phyloP scores from a whole-genome alignment of 2,113 vertebrate genomes.

The Engraulis encrasicolus region DNA sequence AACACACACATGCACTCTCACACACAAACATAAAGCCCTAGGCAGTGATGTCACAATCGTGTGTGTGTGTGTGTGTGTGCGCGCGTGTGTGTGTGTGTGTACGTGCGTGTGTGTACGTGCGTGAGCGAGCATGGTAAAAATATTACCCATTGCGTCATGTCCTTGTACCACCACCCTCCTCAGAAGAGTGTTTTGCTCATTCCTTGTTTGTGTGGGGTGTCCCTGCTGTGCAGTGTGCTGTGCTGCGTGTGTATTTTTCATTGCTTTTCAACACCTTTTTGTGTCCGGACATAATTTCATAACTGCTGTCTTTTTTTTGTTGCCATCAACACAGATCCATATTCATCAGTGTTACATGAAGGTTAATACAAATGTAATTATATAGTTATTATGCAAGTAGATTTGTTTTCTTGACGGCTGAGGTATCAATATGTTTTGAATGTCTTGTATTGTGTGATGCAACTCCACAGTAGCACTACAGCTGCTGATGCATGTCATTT shows the following conservation, averaged over 20 bases:
- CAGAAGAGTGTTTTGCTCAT: neutral
- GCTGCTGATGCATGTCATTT: neutral
- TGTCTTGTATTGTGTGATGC: too few species aligned
- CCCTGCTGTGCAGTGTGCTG: neutral
- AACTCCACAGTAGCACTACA: too few species aligned
- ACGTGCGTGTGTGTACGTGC: slow-evolving; percentile 39
- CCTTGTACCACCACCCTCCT: slow-evolving; percentile 5
- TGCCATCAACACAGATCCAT: too few species aligned
- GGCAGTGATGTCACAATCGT: too few species aligned
- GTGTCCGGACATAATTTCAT: neutral
- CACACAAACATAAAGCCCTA: too few species aligned
- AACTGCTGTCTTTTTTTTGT: too few species aligned
- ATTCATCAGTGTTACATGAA: too few species aligned
- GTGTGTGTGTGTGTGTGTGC: neutral
- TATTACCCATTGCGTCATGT: neutral
- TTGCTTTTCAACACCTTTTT: neutral
- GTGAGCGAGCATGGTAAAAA: neutral
- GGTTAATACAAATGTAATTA: too few species aligned
- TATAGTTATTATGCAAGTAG: too few species aligned
- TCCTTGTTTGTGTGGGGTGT: neutral
- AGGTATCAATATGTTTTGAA: too few species aligned
- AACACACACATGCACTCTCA: neutral
- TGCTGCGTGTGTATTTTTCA: neutral
- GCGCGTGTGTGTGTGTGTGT: neutral
- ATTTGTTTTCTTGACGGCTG: too few species aligned